Percentiles rank a stretch among this genome's conserved stretches.
These are phyloP conservation scores for Rhynchonycteris naso DNA, from an alignment of 2,797 vertebrate genomes.

Conservation along the genomic window DNA sequence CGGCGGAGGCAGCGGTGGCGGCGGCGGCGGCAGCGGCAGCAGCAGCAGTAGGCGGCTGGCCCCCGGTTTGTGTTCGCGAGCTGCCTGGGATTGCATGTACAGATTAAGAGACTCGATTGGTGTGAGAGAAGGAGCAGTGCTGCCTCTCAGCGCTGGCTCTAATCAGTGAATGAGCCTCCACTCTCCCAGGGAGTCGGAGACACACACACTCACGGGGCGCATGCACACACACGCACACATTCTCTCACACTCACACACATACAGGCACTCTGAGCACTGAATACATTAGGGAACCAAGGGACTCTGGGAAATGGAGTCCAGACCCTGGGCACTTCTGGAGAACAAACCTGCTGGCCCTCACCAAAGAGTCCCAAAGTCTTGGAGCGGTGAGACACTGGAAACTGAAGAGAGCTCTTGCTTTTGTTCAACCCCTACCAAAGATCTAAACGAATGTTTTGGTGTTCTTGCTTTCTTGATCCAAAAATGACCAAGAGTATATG, in stretches of 20 bases:
- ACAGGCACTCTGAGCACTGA: constrained; percentile 86
- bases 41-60: constrained; percentile 82
- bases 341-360: constrained; percentile 73
- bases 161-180: constrained; percentile 92
- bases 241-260: constrained; percentile 83
- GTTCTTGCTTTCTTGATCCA: constrained; percentile 33
- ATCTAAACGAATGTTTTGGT: not conserved
- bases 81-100: constrained; percentile 89
- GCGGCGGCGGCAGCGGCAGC: constrained; percentile 75
- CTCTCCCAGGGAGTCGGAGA: constrained; percentile 85
- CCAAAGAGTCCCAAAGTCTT: constrained; percentile 33
- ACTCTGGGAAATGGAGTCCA: constrained; percentile 95
- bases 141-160: constrained; percentile 95
- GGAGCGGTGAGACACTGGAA: not conserved
- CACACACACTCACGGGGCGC: constrained; percentile 76
- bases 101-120: constrained; percentile 86
- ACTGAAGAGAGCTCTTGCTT: not conserved
- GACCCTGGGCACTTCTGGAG: constrained; percentile 82
- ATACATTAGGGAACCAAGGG: constrained; percentile 93
- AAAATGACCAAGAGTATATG: constrained; percentile 43
- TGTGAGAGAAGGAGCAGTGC: constrained; percentile 92
- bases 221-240: constrained; percentile 78
- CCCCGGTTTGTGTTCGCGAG: constrained; percentile 84
- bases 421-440: not conserved
- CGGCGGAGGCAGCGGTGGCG: constrained; percentile 77